Evolutionary conservation across 2,888 invertebrate species (phyloP).

Genomic region (Gibbula magus): DNA sequence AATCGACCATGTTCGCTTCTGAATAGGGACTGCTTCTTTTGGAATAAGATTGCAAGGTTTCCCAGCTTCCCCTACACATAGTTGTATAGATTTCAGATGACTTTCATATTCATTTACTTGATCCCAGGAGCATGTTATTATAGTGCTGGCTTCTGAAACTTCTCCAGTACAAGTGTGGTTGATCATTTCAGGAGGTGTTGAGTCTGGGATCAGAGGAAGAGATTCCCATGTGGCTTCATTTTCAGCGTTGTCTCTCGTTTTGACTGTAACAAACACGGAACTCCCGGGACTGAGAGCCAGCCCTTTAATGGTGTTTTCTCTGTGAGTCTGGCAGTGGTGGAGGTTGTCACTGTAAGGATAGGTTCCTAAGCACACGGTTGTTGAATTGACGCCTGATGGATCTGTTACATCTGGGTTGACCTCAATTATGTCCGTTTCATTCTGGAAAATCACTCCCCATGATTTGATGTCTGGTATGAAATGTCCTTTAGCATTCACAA

Average conservation of each 20-base stretch:
- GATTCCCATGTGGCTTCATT: slow-evolving; percentile 21
- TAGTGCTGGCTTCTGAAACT: slow-evolving; percentile 12
- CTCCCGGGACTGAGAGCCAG: slow-evolving; percentile 10
- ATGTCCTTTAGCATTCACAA: neutral
- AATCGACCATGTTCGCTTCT: neutral
- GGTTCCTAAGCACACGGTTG: neutral
- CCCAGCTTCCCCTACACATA: neutral
- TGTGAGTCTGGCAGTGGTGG: neutral
- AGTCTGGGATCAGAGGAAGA: slow-evolving; percentile 31
- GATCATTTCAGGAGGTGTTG: slow-evolving; percentile 25
- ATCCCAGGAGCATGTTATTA: slow-evolving; percentile 28
- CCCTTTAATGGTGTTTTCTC: neutral
- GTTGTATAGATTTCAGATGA: neutral
- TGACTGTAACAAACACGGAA: slow-evolving; percentile 26
- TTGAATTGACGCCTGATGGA: slow-evolving; percentile 1
- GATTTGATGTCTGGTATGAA: neutral
- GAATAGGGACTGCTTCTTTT: neutral
- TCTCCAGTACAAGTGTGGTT: slow-evolving; percentile 25
- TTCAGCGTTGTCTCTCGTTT: slow-evolving; percentile 34
- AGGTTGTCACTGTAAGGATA: neutral
- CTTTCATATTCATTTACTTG: slow-evolving; percentile 24
- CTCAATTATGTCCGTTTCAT: neutral
- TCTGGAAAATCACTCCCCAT: slow-evolving; percentile 25
- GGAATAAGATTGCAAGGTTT: neutral
- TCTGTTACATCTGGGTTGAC: slow-evolving; percentile 12